Conservation (phyloP, 1,140 invertebrate species). For the Trichomalopsis sarcophagae region DNA sequence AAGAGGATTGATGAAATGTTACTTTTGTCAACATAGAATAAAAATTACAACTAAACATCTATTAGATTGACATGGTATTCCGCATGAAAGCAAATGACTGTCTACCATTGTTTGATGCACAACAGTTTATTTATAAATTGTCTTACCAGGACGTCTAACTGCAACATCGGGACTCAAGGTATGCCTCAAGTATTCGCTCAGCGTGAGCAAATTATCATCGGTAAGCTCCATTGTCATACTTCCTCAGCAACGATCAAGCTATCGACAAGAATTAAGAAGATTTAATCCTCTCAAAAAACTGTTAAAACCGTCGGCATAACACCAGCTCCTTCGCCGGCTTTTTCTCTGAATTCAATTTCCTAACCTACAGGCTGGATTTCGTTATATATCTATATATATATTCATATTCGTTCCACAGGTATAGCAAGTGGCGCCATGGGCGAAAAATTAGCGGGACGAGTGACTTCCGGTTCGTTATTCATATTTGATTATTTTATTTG, state of each 20-base stretch:
- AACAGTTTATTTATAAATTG: conserved; percentile 47
- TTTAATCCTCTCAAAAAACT: conserved; percentile 48
- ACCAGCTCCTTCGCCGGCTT: conserved; percentile 54
- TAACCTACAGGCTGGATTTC: conserved; percentile 48
- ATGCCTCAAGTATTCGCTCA: conserved; percentile 90
- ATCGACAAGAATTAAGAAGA: conserved; percentile 28
- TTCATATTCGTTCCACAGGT: background rate
- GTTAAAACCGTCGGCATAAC: conserved; percentile 51
- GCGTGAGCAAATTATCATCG: conserved; percentile 85
- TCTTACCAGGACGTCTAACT: conserved; percentile 86
- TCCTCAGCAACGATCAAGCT: background rate
- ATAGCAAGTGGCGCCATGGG: conserved; percentile 34
- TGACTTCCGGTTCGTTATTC: conserved; percentile 34
- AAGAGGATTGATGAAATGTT: background rate
- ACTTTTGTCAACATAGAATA: background rate
- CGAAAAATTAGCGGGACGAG: conserved; percentile 37
- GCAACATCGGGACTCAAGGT: conserved; percentile 91
- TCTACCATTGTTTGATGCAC: background rate
- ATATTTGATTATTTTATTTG: background rate
- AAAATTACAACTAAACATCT: background rate
- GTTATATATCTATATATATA: background rate
- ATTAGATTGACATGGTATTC: background rate
- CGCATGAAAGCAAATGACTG: background rate
- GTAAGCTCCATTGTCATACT: conserved; percentile 84
- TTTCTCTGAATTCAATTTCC: conserved; percentile 57